Percentiles rank a stretch among this genome's conserved stretches.
These are phyloP conservation scores for Ahaetulla prasina DNA, from an alignment of 2,113 vertebrate genomes.

Conservation along the genomic window DNA sequence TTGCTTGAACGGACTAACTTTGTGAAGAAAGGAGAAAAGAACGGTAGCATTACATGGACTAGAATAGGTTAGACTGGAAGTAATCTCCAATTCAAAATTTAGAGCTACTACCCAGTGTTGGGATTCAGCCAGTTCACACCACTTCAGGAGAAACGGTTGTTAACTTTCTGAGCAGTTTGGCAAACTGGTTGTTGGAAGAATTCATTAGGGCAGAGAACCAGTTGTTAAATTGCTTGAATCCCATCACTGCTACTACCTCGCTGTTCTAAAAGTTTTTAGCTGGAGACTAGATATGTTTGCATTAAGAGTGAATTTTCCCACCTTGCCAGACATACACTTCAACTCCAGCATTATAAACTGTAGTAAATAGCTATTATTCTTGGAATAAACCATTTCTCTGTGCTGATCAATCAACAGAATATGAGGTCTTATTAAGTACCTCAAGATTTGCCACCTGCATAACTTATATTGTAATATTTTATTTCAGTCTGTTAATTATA, in stretches of 20 bases:
- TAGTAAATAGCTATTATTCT: neutral
- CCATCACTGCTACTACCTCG: neutral
- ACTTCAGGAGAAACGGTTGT: too few relatives aligned
- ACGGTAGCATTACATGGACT: neutral
- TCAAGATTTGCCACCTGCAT: neutral
- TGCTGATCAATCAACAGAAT: neutral
- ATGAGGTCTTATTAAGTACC: neutral
- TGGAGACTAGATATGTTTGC: neutral
- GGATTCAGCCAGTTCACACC: too few relatives aligned
- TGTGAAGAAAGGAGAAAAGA: neutral
- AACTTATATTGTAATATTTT: conserved; percentile 7
- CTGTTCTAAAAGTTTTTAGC: neutral
- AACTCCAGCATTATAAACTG: neutral
- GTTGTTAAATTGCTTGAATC: too few relatives aligned
- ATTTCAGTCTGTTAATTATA: conserved; percentile 17
- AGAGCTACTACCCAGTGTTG: neutral
- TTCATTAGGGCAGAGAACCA: too few relatives aligned
- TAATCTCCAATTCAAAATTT: neutral
- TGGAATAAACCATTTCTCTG: neutral
- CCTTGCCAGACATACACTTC: neutral
- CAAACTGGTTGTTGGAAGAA: too few relatives aligned
- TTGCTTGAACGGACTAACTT: neutral
- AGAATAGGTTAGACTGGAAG: neutral
- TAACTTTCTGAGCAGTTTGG: too few relatives aligned
- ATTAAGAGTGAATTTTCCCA: neutral